phyloP scores from a whole-genome alignment of 1,140 invertebrate genomes.

The Aethina tumida region DNA sequence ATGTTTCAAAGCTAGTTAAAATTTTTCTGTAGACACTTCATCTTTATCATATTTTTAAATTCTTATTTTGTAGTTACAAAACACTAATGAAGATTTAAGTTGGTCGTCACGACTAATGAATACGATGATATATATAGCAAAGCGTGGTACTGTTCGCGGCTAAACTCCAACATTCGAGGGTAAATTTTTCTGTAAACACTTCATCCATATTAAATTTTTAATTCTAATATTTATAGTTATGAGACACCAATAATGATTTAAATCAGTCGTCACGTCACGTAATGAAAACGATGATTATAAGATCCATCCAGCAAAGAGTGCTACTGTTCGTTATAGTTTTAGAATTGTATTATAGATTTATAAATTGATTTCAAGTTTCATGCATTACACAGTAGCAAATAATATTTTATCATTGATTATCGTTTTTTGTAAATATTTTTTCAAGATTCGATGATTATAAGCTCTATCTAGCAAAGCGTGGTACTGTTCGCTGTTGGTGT shows the following conservation, averaged over 20 bases:
- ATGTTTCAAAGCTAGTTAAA: slow-evolving; percentile 64
- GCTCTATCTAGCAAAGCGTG: slow-evolving; percentile 63
- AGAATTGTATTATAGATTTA: slow-evolving; percentile 48
- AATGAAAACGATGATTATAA: slow-evolving; percentile 71
- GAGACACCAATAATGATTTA: slow-evolving; percentile 78
- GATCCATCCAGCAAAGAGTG: slow-evolving; percentile 63
- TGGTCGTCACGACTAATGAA: slow-evolving; percentile 71
- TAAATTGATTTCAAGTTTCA: too few species aligned
- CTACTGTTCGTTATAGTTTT: slow-evolving; percentile 50
- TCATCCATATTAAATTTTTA: background rate
- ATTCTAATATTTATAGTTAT: slow-evolving; percentile 48
- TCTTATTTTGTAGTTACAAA: slow-evolving; percentile 56
- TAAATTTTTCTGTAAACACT: slow-evolving; percentile 34
- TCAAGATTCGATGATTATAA: too few species aligned
- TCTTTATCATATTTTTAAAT: background rate
- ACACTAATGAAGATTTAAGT: slow-evolving; percentile 75
- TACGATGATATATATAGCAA: too few species aligned
- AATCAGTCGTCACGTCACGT: slow-evolving; percentile 71
- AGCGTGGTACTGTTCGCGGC: too few species aligned
- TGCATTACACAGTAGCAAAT: too few species aligned
- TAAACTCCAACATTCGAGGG: too few species aligned
- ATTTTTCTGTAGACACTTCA: slow-evolving; percentile 3
- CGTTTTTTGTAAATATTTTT: too few species aligned
- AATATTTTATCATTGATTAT: too few species aligned
- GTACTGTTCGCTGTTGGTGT: slow-evolving; percentile 50